Conservation (phyloP, 2,113 vertebrate genomes). For the Oceanites oceanicus region DNA sequence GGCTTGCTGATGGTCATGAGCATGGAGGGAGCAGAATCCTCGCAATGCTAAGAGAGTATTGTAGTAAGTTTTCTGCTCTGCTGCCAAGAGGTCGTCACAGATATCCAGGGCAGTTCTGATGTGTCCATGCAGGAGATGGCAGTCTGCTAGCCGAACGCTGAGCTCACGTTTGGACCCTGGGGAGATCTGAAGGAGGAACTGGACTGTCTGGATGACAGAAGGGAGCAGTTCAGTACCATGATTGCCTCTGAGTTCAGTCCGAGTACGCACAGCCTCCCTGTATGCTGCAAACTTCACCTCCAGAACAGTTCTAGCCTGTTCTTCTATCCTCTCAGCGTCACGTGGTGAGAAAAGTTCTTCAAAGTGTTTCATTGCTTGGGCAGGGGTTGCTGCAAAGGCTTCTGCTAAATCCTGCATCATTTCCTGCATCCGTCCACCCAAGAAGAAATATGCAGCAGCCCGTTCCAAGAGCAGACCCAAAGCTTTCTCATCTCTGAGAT, state of each 20-base stretch:
- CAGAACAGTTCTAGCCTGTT: conserved; percentile 59
- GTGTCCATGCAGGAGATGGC: conserved; percentile 84
- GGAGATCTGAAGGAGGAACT: conserved; percentile 83
- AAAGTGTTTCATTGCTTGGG: conserved; percentile 72
- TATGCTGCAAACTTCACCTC: conserved; percentile 79
- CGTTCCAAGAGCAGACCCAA: conserved; percentile 73
- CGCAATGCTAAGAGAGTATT: conserved; percentile 85
- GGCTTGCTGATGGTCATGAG: conserved; percentile 75
- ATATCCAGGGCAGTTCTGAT: conserved; percentile 74
- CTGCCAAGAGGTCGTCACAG: conserved; percentile 81
- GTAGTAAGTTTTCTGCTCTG: conserved; percentile 73
- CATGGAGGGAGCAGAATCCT: conserved; percentile 85
- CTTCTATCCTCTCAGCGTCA: conserved; percentile 37
- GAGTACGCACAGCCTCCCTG: conserved; percentile 78
- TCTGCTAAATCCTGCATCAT: conserved; percentile 78
- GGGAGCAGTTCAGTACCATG: conserved; percentile 81
- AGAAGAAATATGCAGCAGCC: conserved; percentile 80
- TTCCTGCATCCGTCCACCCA: conserved; percentile 68
- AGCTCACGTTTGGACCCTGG: conserved; percentile 74
- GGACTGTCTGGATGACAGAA: conserved; percentile 76
- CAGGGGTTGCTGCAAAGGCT: conserved; percentile 79
- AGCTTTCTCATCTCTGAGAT: neutral
- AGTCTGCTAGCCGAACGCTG: conserved; percentile 84
- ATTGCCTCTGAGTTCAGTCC: conserved; percentile 79
- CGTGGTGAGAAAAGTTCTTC: conserved; percentile 74